Conservation (phyloP, 2,888 invertebrate species). For the Salpingus planirostris region DNA sequence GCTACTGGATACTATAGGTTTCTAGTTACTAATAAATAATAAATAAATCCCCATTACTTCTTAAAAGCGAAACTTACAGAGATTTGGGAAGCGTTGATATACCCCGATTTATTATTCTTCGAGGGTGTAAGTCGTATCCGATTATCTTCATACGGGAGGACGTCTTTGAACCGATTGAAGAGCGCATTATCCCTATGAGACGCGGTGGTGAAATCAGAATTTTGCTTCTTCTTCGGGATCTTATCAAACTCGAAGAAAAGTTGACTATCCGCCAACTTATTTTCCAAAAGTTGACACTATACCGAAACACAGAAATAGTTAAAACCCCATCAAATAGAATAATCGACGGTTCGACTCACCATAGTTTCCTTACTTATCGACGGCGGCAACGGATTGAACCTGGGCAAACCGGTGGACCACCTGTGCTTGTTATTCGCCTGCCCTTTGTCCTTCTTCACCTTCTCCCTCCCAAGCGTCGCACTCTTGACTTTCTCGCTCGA, state of each 20-base stretch:
- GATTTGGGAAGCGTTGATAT: constrained; percentile 88
- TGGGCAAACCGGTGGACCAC: constrained; percentile 65
- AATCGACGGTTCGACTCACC: constrained; percentile 51
- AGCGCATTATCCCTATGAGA: constrained; percentile 58
- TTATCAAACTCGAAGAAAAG: constrained; percentile 79
- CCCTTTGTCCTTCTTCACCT: constrained; percentile 45
- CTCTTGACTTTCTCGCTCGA: constrained; percentile 51
- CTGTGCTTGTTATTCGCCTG: constrained; percentile 50
- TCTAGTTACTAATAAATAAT: too few relatives aligned
- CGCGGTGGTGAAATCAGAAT: constrained; percentile 64
- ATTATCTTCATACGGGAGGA: constrained; percentile 87
- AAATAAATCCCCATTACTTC: too few relatives aligned
- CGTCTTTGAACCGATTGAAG: constrained; percentile 53
- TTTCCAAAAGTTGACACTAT: constrained; percentile 56
- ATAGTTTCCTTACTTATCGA: constrained; percentile 72
- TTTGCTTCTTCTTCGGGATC: constrained; percentile 66
- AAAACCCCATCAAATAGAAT: too few relatives aligned
- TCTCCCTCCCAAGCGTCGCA: constrained; percentile 61
- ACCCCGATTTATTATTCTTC: constrained; percentile 76
- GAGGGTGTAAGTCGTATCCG: constrained; percentile 74
- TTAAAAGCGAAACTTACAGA: too few relatives aligned
- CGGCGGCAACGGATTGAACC: constrained; percentile 62
- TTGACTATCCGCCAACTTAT: constrained; percentile 63
- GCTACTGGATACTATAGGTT: too few relatives aligned
- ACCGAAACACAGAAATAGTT: too few relatives aligned